Conservation (phyloP, 2,888 invertebrate species). For the Mesoligia furuncula region DNA sequence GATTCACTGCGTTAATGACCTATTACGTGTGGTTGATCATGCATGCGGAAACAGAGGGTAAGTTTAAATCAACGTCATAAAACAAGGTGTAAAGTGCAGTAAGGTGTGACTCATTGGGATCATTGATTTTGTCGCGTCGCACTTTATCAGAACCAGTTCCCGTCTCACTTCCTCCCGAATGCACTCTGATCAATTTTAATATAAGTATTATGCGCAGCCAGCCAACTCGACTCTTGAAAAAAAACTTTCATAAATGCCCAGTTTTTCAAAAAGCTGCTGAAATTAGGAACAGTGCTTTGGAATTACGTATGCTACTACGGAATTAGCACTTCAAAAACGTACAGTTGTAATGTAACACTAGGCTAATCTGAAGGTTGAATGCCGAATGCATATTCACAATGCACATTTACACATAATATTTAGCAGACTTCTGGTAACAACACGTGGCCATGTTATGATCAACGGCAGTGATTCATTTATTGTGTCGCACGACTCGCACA, state of each 20-base stretch:
- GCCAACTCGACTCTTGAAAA: neutral
- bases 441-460: slow-evolving; percentile 43
- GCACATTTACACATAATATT: slow-evolving; percentile 46
- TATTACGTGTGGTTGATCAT: slow-evolving; percentile 51
- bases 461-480: slow-evolving; percentile 60
- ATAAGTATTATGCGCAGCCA: neutral
- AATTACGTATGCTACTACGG: slow-evolving; percentile 9
- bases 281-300: neutral
- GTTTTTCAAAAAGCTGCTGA: slow-evolving; percentile 12
- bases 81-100: slow-evolving; percentile 30
- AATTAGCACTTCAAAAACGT: slow-evolving; percentile 3
- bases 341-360: slow-evolving; percentile 36
- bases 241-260: neutral
- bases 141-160: slow-evolving; percentile 52
- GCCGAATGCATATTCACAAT: slow-evolving; percentile 31
- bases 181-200: slow-evolving; percentile 65
- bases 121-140: slow-evolving; percentile 73
- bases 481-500: slow-evolving; percentile 23
- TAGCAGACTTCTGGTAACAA: slow-evolving; percentile 34
- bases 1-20: slow-evolving; percentile 58
- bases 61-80: slow-evolving; percentile 41
- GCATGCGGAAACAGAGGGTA: slow-evolving; percentile 38
- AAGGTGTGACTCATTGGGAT: slow-evolving; percentile 59
- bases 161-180: slow-evolving; percentile 63
- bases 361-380: slow-evolving; percentile 35